These are phyloP conservation scores for Coreius guichenoti DNA, from an alignment of 2,797 vertebrate species.

Conservation along the genomic window DNA sequence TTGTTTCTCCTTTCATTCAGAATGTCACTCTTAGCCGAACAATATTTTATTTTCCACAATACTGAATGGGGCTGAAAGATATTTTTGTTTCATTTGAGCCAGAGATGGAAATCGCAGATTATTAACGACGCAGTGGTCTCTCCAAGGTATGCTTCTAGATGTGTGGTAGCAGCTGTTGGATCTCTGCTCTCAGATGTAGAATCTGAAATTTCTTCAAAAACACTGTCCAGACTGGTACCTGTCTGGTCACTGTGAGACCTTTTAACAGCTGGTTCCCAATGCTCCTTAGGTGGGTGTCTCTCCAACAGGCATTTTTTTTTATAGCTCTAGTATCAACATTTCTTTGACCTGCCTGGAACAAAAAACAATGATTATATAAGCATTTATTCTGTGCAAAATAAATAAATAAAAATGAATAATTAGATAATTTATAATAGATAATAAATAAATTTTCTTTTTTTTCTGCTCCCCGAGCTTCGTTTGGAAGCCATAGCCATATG, in stretches of 20 bases:
- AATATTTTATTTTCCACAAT: constrained; percentile 44
- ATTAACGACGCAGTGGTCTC: neutral
- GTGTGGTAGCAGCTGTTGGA: neutral
- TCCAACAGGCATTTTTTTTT: neutral
- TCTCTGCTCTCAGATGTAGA: neutral
- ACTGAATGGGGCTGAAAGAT: constrained; percentile 47
- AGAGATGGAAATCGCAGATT: constrained; percentile 44
- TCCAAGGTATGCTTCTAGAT: neutral
- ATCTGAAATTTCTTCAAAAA: neutral
- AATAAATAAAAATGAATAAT: too few species aligned
- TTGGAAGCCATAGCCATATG: neutral
- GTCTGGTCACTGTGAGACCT: neutral
- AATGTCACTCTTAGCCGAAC: constrained; percentile 39
- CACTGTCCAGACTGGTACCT: neutral
- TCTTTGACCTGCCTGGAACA: constrained; percentile 1
- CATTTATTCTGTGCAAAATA: neutral
- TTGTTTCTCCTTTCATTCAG: constrained; percentile 37
- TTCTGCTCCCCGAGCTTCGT: neutral
- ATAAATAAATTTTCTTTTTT: too few species aligned
- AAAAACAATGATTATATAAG: neutral
- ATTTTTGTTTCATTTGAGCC: constrained; percentile 38
- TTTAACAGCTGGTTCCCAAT: neutral
- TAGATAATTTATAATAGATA: too few species aligned
- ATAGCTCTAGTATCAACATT: neutral
- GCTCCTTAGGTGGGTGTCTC: neutral